Conservation (phyloP, 2,888 invertebrate genomes). For the Gari tellinella region DNA sequence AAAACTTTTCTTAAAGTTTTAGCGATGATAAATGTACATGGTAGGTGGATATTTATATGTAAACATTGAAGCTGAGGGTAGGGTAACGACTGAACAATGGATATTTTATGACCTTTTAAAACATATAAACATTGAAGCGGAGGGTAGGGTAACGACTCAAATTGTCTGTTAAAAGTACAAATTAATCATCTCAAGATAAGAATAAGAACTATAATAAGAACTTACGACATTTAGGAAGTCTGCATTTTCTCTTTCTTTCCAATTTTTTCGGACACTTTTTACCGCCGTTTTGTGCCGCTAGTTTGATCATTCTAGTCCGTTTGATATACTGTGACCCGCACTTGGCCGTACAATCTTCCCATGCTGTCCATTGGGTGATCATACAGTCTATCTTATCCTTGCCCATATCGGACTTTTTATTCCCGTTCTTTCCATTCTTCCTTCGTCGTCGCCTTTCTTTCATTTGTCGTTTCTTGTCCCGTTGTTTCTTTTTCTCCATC, state of each 20-base stretch:
- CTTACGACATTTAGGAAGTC: slow-evolving; percentile 78
- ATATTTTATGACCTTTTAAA: no score
- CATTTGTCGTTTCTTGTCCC: slow-evolving; percentile 55
- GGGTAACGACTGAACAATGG: no score
- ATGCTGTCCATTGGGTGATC: slow-evolving; percentile 79
- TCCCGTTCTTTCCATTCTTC: slow-evolving; percentile 21
- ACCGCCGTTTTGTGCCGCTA: slow-evolving; percentile 77
- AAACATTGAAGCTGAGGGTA: no score
- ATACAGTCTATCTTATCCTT: slow-evolving; percentile 75
- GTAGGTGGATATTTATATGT: no score
- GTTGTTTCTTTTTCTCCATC: slow-evolving; percentile 60
- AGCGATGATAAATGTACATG: no score
- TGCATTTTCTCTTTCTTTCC: slow-evolving; percentile 73
- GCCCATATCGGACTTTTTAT: slow-evolving; percentile 20
- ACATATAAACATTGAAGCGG: no score
- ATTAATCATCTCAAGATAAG: no score
- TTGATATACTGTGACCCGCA: slow-evolving; percentile 73
- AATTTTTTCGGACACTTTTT: slow-evolving; percentile 79
- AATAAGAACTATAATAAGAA: no score
- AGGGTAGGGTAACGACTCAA: no score
- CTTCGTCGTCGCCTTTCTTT: slow-evolving; percentile 50
- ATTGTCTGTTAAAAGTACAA: no score
- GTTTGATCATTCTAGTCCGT: slow-evolving; percentile 77
- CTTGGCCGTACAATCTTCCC: slow-evolving; percentile 80
- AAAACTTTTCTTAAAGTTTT: no score